Evolutionary conservation across 2,888 invertebrate species (phyloP), one percentile per base, ranked within the genome.

Genomic region (Mesochorus sp.): DNA sequence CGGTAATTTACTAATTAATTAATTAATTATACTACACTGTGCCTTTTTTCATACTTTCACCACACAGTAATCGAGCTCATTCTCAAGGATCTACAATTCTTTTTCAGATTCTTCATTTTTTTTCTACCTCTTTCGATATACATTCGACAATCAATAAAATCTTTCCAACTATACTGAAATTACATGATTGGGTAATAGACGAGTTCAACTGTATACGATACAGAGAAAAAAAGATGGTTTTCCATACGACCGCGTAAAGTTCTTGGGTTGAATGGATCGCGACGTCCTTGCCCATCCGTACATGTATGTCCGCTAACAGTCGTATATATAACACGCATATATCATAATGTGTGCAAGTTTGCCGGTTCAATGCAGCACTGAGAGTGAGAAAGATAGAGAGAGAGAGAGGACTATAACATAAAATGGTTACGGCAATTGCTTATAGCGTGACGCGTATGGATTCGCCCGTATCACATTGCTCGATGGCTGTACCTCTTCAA

Each of bases 201-300:
- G n/a, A n/a, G n/a, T n/a, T n/a, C n/a, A n/a, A n/a, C n/a, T n/a
- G n/a, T n/a, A n/a, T n/a, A n/a, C n/a, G n/a, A n/a, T n/a, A n/a
- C 26, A 26, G 14, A 12, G 55, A 4, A 17, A 21, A 31, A 17
- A 62, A 31, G 6, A 47, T 24, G 21, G 19, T 64, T 28, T 12
- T n/a, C n/a, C n/a, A n/a, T 55, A 31, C 8, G 39, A 34, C 37
- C 34, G 39, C 37, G 64, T 47, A 39, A 70, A 70, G 55, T 70
- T 57, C 47, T 21, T 47, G 55, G 47, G 37, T 68, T 76, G 62
- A 64, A 70, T 70, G 68, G 62, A 70, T 64, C 47, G 55, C 21
- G 26, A 76, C 68, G 68, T 53, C 68, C 68, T 76, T 76, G 75
- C 47, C 55, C 53, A 55, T 75, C 66, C 28, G 47, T 61, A 53